A percentile compares a stretch with the other conserved stretches of the same genome.
These are phyloP conservation scores for Cuniculus paca DNA, from an alignment of 2,797 vertebrate species.

Conservation along the genomic window DNA sequence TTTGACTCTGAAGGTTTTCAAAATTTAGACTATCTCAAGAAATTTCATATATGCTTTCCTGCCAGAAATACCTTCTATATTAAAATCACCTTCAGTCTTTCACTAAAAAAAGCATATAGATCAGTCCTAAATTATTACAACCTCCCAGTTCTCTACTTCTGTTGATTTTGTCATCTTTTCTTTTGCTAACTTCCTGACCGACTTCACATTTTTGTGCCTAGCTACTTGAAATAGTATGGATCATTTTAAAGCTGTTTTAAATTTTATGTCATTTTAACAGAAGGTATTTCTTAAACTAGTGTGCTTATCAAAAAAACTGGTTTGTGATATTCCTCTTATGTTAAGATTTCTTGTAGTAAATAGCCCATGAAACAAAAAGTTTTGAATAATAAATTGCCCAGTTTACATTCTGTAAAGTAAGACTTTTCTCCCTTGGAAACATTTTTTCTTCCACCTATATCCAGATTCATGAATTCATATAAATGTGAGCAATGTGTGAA, in stretches of 20 bases:
- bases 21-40: conserved; percentile 38
- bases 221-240: conserved; percentile 53
- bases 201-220: conserved; percentile 62
- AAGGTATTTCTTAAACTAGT: conserved; percentile 55
- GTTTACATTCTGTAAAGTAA: conserved; percentile 12
- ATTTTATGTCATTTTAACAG: conserved; percentile 63
- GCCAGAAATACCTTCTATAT: conserved; percentile 59
- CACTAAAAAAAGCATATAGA: conserved; percentile 40
- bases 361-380: conserved; percentile 3
- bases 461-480: neutral
- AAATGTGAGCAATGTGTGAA: conserved; percentile 16
- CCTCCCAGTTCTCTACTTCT: conserved; percentile 23
- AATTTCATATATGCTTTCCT: conserved; percentile 45
- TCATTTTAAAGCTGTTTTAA: conserved; percentile 64
- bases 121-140: conserved; percentile 25
- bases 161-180: conserved; percentile 60
- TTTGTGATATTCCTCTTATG: conserved; percentile 53
- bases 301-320: conserved; percentile 46
- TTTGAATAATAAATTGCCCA: conserved; percentile 38
- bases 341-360: conserved; percentile 60
- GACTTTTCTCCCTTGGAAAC: neutral
- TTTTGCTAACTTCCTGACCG: conserved; percentile 6
- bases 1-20: conserved; percentile 33
- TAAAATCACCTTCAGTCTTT: conserved; percentile 63
- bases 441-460: neutral